Evolutionary conservation across 2,888 invertebrate genomes (phyloP).

Genomic region (Cheilosia vulpina): DNA sequence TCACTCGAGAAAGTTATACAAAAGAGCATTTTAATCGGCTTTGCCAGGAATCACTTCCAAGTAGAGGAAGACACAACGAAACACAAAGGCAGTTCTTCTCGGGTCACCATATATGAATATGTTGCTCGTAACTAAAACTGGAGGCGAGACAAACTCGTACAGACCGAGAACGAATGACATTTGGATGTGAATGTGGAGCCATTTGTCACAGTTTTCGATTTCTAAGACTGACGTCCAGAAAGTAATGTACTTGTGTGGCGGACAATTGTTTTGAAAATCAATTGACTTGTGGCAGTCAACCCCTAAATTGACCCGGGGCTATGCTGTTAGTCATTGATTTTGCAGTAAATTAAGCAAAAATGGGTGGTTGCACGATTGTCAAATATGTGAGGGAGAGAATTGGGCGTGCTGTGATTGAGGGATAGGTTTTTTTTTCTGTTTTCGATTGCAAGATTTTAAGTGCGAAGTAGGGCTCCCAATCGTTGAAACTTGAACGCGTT

Average conservation of each 20-base stretch:
- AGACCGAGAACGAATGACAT: slow-evolving; percentile 34
- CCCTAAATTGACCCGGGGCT: slow-evolving; percentile 45
- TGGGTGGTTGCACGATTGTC: not conserved
- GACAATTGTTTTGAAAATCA: slow-evolving; percentile 47
- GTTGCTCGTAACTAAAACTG: not conserved
- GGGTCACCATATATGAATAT: slow-evolving; percentile 5
- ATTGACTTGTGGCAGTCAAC: slow-evolving; percentile 55
- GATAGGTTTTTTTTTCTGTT: too few species aligned
- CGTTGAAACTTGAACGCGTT: too few species aligned
- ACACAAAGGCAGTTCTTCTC: slow-evolving; percentile 27
- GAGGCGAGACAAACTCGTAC: not conserved
- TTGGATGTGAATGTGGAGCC: slow-evolving; percentile 45
- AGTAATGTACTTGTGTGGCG: not conserved
- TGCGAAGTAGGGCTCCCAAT: too few species aligned
- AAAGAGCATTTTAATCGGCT: slow-evolving; percentile 67
- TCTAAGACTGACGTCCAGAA: not conserved
- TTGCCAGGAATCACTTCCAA: slow-evolving; percentile 58
- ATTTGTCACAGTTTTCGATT: slow-evolving; percentile 21
- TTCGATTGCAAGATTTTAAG: too few species aligned
- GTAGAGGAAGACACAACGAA: slow-evolving; percentile 25
- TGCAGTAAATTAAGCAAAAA: not conserved
- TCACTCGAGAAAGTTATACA: slow-evolving; percentile 41
- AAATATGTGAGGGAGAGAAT: not conserved
- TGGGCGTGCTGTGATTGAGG: not conserved
- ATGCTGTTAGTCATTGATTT: slow-evolving; percentile 49